Evolutionary conservation across 2,888 invertebrate species (phyloP), one percentile per base, ranked within the genome.

Genomic region (Tortrix viridana): DNA sequence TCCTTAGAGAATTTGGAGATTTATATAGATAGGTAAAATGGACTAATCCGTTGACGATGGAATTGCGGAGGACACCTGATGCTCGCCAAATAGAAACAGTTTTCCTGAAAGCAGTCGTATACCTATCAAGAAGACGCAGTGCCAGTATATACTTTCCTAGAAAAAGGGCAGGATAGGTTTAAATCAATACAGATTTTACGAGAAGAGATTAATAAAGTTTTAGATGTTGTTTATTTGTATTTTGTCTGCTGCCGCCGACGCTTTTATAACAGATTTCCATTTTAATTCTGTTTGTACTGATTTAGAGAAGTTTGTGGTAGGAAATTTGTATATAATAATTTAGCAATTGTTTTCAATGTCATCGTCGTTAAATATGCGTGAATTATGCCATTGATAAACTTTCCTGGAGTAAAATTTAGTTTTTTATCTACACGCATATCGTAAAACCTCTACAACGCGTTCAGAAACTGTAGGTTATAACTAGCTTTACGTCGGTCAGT

Each of bases 21-120:
- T 87, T 88, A 86, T 88, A 77, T 79, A 72, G 82, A 76, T 79
- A 72, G 81, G 77, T 80, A 86, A 82, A 86, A 84, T 84, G 76
- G 76, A 85, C 80, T 84, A 85, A 86, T 85, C 81, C 82, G 84
- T 84, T 85, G 88, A 85, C 85, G 85, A 87, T 85, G 84, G 84
- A 81, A 84, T 85, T 82, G 84, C 77, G 72, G 81, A 78, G 80
- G 83, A 84, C 88, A 89, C 88, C 88, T 89, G 88, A 85, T 85
- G 78, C 80, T 85, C 81, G 50, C 74, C 74, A 80, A 86, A 86
- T 85, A 77, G 84, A 80, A 79, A 78, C 77, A 76, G 77, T 81
- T 81, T 79, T 41, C 78, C 76, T 70, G 69, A 50, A 61, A 62
- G 56, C 50, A 19, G 44, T 23, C 14, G 56, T 56, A 56, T 43